These are phyloP conservation scores for Lagria hirta DNA, from an alignment of 2,888 invertebrate genomes.

Conservation along the genomic window DNA sequence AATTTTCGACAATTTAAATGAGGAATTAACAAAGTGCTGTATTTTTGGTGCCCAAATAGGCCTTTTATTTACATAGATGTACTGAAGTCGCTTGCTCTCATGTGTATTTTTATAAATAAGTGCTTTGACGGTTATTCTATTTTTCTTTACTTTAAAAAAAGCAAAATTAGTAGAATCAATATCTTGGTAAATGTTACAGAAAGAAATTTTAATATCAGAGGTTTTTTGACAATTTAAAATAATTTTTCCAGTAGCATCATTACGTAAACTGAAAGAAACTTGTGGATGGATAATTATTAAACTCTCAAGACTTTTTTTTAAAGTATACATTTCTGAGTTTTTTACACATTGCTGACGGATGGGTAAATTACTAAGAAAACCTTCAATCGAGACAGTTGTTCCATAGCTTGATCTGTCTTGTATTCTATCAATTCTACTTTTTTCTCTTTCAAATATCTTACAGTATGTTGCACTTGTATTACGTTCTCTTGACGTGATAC, in stretches of 20 bases:
- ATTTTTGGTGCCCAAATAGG: slow-evolving; percentile 58
- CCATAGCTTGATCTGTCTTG: slow-evolving; percentile 64
- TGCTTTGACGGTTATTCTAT: slow-evolving; percentile 59
- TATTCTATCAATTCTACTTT: slow-evolving; percentile 37
- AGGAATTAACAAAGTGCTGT: slow-evolving; percentile 52
- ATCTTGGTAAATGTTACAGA: slow-evolving; percentile 56
- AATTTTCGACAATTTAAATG: slow-evolving; percentile 41
- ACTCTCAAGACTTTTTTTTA: slow-evolving; percentile 61
- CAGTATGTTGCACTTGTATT: slow-evolving; percentile 58
- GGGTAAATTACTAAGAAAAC: slow-evolving; percentile 64
- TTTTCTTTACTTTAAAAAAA: slow-evolving; percentile 50
- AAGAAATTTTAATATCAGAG: slow-evolving; percentile 58
- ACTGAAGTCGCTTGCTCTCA: slow-evolving; percentile 57
- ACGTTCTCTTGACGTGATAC: slow-evolving; percentile 60
- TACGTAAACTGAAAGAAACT: slow-evolving; percentile 68
- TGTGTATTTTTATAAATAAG: slow-evolving; percentile 58
- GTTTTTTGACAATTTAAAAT: slow-evolving; percentile 63
- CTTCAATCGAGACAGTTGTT: slow-evolving; percentile 70
- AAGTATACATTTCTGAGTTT: slow-evolving; percentile 60
- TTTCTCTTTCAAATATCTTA: slow-evolving; percentile 53
- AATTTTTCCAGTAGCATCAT: slow-evolving; percentile 63
- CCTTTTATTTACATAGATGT: slow-evolving; percentile 68
- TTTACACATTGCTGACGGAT: slow-evolving; percentile 62
- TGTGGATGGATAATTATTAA: slow-evolving; percentile 66
- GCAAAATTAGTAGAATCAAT: slow-evolving; percentile 49